Percentiles rank a stretch among this genome's conserved stretches.
Conservation (phyloP, 2,888 invertebrate species). For the Nymphalis urticae region DNA sequence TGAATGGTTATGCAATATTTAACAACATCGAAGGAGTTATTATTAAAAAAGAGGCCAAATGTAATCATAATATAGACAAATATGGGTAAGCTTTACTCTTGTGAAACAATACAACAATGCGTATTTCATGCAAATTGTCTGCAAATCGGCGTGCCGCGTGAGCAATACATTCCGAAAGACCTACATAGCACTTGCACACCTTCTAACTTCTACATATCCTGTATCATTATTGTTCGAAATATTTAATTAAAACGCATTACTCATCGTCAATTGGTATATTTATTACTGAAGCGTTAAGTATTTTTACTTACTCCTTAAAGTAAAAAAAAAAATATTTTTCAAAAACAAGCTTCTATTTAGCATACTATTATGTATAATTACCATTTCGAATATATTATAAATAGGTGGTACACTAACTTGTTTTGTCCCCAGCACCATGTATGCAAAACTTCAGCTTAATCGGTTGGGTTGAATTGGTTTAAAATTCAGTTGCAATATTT, state of each 20-base stretch:
- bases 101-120: slow-evolving; percentile 29
- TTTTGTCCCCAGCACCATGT: no score
- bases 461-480: no score
- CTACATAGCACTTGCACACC: slow-evolving; percentile 42
- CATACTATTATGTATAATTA: no score
- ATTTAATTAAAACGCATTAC: neutral
- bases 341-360: no score
- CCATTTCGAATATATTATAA: no score
- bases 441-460: no score
- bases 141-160: slow-evolving; percentile 36
- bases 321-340: no score
- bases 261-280: no score
- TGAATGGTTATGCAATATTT: neutral
- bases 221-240: slow-evolving; percentile 45
- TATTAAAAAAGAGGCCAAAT: neutral
- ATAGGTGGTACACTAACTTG: no score
- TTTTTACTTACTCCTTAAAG: no score
- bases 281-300: no score
- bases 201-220: slow-evolving; percentile 40
- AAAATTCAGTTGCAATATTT: no score
- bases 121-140: slow-evolving; percentile 56
- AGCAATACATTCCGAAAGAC: slow-evolving; percentile 47
- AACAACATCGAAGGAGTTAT: neutral
- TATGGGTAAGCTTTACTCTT: slow-evolving; percentile 15
- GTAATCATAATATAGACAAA: slow-evolving; percentile 18